Evolutionary conservation across 2,113 vertebrate genomes (phyloP).

Genomic region (Odontophorus gujanensis): DNA sequence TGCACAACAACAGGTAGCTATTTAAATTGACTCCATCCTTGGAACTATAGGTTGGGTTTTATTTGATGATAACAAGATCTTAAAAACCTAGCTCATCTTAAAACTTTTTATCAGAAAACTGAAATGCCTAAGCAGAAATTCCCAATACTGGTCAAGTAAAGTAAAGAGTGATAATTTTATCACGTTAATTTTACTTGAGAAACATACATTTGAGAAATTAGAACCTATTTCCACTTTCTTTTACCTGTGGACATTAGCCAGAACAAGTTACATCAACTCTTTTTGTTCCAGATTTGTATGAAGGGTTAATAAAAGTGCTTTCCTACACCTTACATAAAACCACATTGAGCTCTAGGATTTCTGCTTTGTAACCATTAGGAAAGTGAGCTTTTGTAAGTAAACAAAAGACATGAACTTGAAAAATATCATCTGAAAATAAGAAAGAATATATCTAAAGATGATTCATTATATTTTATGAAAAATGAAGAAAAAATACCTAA

Average conservation of each 20-base stretch:
- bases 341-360: neutral
- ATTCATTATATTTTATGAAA: neutral
- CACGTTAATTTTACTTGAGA: neutral
- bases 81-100: neutral
- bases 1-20: neutral
- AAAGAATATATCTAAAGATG: neutral
- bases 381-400: neutral
- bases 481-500: neutral
- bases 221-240: neutral
- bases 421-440: neutral
- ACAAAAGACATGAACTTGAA: neutral
- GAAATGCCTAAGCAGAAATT: neutral
- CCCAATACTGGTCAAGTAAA: neutral
- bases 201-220: neutral
- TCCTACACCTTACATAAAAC: neutral
- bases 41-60: neutral
- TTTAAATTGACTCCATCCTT: neutral
- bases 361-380: neutral
- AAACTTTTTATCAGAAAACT: too few species aligned
- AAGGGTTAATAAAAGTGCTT: neutral
- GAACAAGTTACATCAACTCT: neutral
- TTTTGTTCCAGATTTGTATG: neutral
- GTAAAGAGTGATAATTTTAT: neutral
- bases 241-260: neutral
- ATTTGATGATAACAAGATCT: neutral